These are phyloP conservation scores for Falco concolor DNA, from an alignment of 2,797 vertebrate genomes.

Conservation along the genomic window DNA sequence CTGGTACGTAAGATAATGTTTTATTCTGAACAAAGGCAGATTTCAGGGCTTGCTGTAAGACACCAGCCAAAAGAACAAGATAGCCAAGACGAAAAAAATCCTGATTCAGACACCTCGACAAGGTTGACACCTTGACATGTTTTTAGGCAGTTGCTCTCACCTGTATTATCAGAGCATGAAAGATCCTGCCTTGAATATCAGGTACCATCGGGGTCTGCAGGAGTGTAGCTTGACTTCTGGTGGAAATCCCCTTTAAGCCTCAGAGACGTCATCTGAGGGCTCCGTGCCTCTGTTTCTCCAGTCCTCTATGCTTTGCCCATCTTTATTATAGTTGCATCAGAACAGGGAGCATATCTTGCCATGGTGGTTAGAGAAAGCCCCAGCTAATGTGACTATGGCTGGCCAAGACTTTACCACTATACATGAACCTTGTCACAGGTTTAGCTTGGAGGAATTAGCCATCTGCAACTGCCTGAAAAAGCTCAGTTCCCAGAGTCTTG, in stretches of 20 bases:
- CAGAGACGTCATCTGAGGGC: not conserved
- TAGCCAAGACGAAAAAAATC: not conserved
- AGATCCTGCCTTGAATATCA: not conserved
- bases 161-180: not conserved
- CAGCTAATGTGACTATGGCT: not conserved
- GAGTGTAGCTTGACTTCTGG: not conserved
- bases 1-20: not conserved
- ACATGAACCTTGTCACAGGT: not conserved
- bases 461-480: not conserved
- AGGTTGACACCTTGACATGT: accelerated
- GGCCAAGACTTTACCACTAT: not conserved
- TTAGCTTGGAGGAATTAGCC: not conserved
- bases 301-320: not conserved
- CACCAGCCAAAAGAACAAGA: not conserved
- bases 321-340: not conserved
- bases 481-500: not conserved
- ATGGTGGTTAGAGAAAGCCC: not conserved
- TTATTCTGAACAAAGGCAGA: not conserved
- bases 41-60: not conserved
- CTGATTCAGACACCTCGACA: not conserved
- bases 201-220: accelerated
- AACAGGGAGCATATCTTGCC: not conserved
- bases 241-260: not conserved
- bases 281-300: not conserved
- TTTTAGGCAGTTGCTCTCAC: not conserved